These are phyloP conservation scores for Mustela nigripes DNA, from an alignment of 2,113 vertebrate species.

Conservation along the genomic window DNA sequence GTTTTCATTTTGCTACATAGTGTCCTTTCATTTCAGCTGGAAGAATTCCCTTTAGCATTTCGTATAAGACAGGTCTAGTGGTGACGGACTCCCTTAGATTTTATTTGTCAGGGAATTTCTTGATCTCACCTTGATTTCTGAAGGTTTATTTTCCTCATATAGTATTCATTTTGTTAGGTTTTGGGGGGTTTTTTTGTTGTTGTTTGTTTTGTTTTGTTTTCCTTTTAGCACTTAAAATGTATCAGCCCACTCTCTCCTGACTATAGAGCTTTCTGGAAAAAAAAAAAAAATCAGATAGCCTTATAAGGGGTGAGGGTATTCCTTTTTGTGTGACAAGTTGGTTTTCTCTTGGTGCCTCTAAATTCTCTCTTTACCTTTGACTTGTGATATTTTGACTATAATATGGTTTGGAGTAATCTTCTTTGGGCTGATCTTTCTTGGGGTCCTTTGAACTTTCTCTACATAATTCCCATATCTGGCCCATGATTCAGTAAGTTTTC, in stretches of 20 bases:
- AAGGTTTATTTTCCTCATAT: neutral
- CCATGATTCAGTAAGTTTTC: neutral
- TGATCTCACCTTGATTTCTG: neutral
- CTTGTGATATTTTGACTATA: neutral
- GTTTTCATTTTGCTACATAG: neutral
- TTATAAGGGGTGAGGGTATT: neutral
- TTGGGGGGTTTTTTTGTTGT: neutral
- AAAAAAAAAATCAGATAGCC: neutral
- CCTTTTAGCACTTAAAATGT: neutral
- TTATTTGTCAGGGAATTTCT: neutral
- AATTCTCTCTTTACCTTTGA: neutral
- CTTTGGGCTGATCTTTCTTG: neutral
- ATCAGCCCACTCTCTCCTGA: neutral
- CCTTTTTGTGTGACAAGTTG: neutral
- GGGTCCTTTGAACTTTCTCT: neutral
- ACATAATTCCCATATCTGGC: neutral
- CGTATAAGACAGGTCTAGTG: neutral
- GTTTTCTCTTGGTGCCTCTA: neutral
- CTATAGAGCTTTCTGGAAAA: neutral
- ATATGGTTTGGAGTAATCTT: neutral
- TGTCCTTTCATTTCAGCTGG: neutral
- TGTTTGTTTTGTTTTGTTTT: neutral
- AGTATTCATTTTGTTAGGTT: neutral
- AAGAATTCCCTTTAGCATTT: neutral
- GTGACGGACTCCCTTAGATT: neutral